A percentile compares a stretch with the other conserved stretches of the same genome.
Evolutionary conservation across 2,888 invertebrate genomes (phyloP).

Genomic region (Hirtodrosophila trivittata): DNA sequence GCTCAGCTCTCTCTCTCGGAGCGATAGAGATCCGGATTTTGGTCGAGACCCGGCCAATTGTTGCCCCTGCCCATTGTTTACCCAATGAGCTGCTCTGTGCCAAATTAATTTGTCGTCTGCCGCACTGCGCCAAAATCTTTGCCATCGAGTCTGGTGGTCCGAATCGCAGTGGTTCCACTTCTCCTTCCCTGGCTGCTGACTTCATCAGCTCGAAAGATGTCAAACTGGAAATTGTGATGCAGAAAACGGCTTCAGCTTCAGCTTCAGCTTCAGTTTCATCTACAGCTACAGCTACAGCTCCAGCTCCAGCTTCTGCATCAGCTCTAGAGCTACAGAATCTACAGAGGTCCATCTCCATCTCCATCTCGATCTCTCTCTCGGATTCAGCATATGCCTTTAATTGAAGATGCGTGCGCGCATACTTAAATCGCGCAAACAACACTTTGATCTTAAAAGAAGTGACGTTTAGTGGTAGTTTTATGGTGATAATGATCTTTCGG

Average conservation of each 20-base stretch:
- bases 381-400: slow-evolving; percentile 71
- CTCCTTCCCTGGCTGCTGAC: slow-evolving; percentile 33
- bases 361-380: slow-evolving; percentile 15
- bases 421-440: slow-evolving; percentile 81
- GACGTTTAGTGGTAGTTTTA: slow-evolving; percentile 83
- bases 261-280: slow-evolving; percentile 13
- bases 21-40: neutral
- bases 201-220: slow-evolving; percentile 56
- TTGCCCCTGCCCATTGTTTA: slow-evolving; percentile 40
- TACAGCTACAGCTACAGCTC: neutral
- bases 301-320: slow-evolving; percentile 24
- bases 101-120: slow-evolving; percentile 84
- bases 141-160: slow-evolving; percentile 59
- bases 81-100: slow-evolving; percentile 52
- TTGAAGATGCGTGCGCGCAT: slow-evolving; percentile 81
- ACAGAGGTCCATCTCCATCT: slow-evolving; percentile 1
- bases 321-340: slow-evolving; percentile 4
- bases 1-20: neutral
- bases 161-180: slow-evolving; percentile 5
- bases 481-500: slow-evolving; percentile 81
- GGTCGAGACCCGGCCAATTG: slow-evolving; percentile 21
- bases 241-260: slow-evolving; percentile 24
- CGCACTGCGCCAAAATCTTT: slow-evolving; percentile 38
- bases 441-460: slow-evolving; percentile 83
- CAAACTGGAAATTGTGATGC: slow-evolving; percentile 63